Base-by-base conservation (phyloP, 2,113 vertebrate species). In the Ochotona princeps region DNA sequence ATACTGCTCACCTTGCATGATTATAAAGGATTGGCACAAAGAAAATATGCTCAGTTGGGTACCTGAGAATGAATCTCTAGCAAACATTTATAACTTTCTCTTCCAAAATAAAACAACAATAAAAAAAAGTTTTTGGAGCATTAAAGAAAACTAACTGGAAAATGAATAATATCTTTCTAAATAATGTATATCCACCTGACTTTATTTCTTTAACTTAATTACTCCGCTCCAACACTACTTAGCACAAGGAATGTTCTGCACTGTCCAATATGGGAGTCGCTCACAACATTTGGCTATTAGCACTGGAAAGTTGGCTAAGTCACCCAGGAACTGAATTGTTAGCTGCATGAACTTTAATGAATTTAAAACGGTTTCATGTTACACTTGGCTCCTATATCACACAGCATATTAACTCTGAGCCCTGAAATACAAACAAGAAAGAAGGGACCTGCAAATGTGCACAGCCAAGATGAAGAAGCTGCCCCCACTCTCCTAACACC, bases 141-240 rank as follows among this genome's bases (percentile, higher is more conserved):
- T 20, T 3, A 54, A 2, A 38, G 78, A 49, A 91, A 11, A 4
- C 30, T 49, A 21, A 70, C n/a, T 35, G 12, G 28, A 87, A 65
- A 90, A 4, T 78, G 15, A 85, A 54, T 63, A 86, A 32, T 17
- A 75, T 0, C 25, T 83, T 80, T 70, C 66, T 72, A 89, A 88
- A 76, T 9, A 76, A 20, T 83, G 20, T 3, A 7, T 26, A 44
- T 13, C n/a, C 21, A 15, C 15, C 6, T 44, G 26, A 32, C 28
- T 79, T 87, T 78, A 38, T 90, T 82, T 84, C 28, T 67, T 93
- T 83, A 18, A 51, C 74, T 61, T 74, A 44, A 26, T 87, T n/a
- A 82, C 38, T 82, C 74, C 12, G 54, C 82, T 3, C 49, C 30
- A 32, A 23, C 60, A 15, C 65, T 25, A 2, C 32, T 75, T 63